Evolutionary conservation across 2,888 invertebrate genomes (phyloP), one percentile per base, ranked within the genome.

Genomic region (Mimumesa dahlbomi): DNA sequence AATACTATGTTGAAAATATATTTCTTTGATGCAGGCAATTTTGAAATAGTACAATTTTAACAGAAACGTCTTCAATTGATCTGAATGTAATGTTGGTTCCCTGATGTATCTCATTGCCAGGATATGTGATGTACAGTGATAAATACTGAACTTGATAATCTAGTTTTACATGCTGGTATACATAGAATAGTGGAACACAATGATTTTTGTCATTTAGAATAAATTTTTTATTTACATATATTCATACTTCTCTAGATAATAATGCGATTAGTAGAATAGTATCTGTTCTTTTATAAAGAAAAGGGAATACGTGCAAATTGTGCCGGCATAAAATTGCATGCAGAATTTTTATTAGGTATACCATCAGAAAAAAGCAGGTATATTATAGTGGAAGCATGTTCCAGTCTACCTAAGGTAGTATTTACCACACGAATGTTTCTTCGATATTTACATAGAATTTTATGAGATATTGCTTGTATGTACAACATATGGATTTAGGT

Each of bases 121-220:
- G 21, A 31, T 53, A 56, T 56, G 36, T 36, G 54, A 38, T 62
- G 63, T 53, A 57, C 63, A 69, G 43, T 54, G 49, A 50, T 43
- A 45, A 54, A 45, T 52, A 49, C 45, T 40, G 25, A 49, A 62
- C 54, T 58, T 38, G 18, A 62, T 45, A 64, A 61, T 53, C 57
- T 58, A 68, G 58, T 65, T 61, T 69, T 57, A 69, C 42, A 53
- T 36, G 50, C 31, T 53, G 34, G 43, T 54, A 49, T 29, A 54
- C 13, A 49, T 18, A 42, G 19, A 14, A 22, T 45, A 19, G 29
- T 43, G 14, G 50, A 66, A 18, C 21, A 56, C 21, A 25, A 25
- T 56, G 29, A n/a, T 56, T 61, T 50, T 36, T 19, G 46, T 16
- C 9, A 54, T 40, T 63, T 42, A 56, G 18, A 45, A 19, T 40